phyloP scores from a whole-genome alignment of 2,113 vertebrate genomes.

The Orycteropus afer region DNA sequence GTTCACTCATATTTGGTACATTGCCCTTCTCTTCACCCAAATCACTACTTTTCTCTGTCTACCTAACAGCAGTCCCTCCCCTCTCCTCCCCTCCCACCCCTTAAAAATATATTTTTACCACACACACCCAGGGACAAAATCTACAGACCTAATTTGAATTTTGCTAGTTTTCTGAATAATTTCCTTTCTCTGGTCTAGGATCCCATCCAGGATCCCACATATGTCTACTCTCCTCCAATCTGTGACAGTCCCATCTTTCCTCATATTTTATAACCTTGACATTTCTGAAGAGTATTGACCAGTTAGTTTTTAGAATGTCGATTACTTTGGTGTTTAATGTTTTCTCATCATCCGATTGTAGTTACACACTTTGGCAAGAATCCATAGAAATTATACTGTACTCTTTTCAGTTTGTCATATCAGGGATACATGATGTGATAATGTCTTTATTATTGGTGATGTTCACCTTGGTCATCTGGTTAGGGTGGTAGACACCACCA shows the following conservation, averaged over 20 bases:
- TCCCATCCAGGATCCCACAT: fast-evolving
- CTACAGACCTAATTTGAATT: not conserved
- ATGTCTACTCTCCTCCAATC: not conserved
- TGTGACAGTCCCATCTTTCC: not conserved
- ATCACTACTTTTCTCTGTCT: too few relatives aligned
- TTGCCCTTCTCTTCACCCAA: too few relatives aligned
- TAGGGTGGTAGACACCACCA: not conserved
- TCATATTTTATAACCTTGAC: not conserved
- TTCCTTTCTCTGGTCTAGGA: not conserved
- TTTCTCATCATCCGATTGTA: not conserved
- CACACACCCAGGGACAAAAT: too few relatives aligned
- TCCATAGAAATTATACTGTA: too few relatives aligned
- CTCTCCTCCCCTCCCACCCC: too few relatives aligned
- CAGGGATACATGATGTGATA: not conserved
- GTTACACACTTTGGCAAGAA: not conserved
- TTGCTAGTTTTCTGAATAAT: not conserved
- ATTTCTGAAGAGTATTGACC: too few relatives aligned
- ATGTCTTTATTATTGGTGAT: not conserved
- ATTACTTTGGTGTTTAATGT: not conserved
- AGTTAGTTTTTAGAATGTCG: not conserved
- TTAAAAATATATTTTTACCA: too few relatives aligned
- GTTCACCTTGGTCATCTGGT: not conserved
- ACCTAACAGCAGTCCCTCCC: too few relatives aligned
- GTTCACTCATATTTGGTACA: too few relatives aligned
- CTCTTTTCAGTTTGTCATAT: not conserved